Percentiles rank a stretch among this genome's conserved stretches.
Conservation (phyloP, 2,113 vertebrate genomes). For the Pelecanus crispus region DNA sequence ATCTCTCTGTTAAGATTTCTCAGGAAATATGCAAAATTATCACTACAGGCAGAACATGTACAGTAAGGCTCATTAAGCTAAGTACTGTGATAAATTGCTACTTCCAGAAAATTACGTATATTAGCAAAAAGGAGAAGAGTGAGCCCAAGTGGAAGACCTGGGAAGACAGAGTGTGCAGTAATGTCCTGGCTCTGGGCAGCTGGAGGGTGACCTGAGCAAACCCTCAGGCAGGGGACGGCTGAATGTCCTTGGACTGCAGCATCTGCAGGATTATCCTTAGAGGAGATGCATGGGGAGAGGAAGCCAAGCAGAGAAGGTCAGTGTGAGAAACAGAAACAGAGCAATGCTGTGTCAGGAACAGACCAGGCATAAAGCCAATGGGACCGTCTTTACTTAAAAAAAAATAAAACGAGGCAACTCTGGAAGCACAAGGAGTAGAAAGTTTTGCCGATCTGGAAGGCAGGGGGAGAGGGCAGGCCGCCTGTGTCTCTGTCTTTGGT, state of each 20-base stretch:
- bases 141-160: neutral
- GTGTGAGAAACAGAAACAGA: neutral
- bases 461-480: neutral
- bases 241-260: neutral
- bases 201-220: neutral
- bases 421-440: neutral
- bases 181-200: neutral
- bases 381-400: neutral
- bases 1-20: constrained; percentile 37
- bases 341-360: neutral
- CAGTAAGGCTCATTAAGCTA: constrained; percentile 55
- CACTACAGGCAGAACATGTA: constrained; percentile 53
- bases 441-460: neutral
- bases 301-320: neutral
- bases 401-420: neutral
- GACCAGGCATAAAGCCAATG: neutral
- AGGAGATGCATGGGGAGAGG: neutral
- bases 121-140: neutral
- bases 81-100: constrained; percentile 49
- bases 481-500: neutral
- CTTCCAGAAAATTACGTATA: constrained; percentile 40
- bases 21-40: constrained; percentile 51
- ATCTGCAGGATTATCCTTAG: neutral
- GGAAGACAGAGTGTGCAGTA: neutral
- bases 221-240: neutral